Evolutionary conservation across 2,888 invertebrate genomes (phyloP).

Genomic region (Philopedon plagiatum): DNA sequence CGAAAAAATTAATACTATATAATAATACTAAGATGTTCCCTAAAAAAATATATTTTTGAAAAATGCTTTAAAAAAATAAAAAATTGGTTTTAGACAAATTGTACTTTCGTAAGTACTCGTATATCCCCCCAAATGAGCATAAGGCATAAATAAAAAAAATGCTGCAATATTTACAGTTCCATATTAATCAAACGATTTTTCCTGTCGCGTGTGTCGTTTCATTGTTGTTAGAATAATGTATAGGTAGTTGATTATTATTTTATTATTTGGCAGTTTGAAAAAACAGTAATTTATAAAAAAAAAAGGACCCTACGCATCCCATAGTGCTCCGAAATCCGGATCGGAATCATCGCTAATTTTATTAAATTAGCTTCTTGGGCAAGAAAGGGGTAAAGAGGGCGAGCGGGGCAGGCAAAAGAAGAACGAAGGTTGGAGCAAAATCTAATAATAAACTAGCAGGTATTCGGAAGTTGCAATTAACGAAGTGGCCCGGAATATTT

Average conservation of each 20-base stretch:
- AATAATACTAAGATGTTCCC: too few relatives aligned
- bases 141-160: too few relatives aligned
- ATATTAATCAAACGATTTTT: too few relatives aligned
- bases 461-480: slow-evolving; percentile 66
- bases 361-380: slow-evolving; percentile 33
- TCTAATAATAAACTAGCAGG: slow-evolving; percentile 65
- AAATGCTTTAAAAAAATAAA: too few relatives aligned
- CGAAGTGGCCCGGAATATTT: slow-evolving; percentile 64
- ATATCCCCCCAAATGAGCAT: too few relatives aligned
- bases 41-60: too few relatives aligned
- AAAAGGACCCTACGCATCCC: neutral
- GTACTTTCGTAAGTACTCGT: too few relatives aligned
- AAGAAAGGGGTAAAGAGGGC: slow-evolving; percentile 23
- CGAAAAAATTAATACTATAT: too few relatives aligned
- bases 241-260: neutral
- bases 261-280: neutral
- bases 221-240: too few relatives aligned
- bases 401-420: slow-evolving; percentile 35
- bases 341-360: slow-evolving; percentile 39
- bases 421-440: slow-evolving; percentile 57
- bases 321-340: slow-evolving; percentile 7
- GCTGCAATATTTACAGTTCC: too few relatives aligned
- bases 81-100: neutral
- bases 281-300: neutral
- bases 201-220: too few relatives aligned